Conservation (phyloP, 2,888 invertebrate species). For the Amblyjoppa proteus region DNA sequence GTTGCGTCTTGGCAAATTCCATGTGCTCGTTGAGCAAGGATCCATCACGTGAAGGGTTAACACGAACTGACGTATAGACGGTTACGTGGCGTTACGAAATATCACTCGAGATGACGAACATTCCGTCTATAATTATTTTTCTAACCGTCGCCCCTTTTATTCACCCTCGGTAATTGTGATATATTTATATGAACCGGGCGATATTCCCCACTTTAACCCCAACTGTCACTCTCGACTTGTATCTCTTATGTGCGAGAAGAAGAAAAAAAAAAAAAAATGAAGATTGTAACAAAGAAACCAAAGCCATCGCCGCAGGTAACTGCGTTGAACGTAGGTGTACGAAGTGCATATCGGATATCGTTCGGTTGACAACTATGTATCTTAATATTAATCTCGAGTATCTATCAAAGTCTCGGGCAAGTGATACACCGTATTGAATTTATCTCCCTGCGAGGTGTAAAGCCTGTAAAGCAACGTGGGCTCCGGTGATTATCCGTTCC, state of each 20-base stretch:
- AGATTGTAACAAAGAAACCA: constrained; percentile 15
- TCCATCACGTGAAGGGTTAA: too few relatives aligned
- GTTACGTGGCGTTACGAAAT: too few relatives aligned
- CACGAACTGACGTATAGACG: too few relatives aligned
- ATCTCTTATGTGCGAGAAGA: background rate
- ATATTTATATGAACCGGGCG: too few relatives aligned
- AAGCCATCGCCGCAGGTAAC: constrained; percentile 35
- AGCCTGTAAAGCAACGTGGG: constrained; percentile 61
- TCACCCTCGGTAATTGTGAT: too few relatives aligned
- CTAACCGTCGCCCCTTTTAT: too few relatives aligned
- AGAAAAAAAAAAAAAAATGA: constrained; percentile 8
- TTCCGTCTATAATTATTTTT: too few relatives aligned
- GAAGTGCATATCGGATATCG: constrained; percentile 42
- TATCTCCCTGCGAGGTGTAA: constrained; percentile 65
- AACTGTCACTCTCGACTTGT: background rate
- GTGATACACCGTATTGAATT: constrained; percentile 64
- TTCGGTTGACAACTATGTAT: constrained; percentile 49
- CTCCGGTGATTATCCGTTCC: constrained; percentile 64
- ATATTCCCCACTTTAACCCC: background rate
- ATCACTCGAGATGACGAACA: too few relatives aligned
- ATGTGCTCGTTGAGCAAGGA: too few relatives aligned
- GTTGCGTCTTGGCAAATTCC: too few relatives aligned
- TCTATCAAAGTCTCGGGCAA: constrained; percentile 67
- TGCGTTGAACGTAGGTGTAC: constrained; percentile 50
- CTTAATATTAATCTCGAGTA: constrained; percentile 66